Conservation (phyloP, 2,888 invertebrate genomes). For the Pachycephus smyrnensis region DNA sequence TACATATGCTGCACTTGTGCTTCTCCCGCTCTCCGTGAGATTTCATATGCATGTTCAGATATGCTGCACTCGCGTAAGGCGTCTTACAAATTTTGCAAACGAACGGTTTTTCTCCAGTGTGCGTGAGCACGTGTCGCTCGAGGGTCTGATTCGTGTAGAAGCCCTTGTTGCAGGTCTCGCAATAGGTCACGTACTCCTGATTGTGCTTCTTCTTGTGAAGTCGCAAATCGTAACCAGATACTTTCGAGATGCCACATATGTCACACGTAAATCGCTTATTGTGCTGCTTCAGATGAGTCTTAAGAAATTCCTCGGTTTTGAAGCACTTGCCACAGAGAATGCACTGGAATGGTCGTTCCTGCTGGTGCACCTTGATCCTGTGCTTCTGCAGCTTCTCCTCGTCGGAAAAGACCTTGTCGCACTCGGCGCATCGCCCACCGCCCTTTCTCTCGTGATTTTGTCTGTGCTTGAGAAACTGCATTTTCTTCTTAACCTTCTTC, state of each 20-base stretch:
- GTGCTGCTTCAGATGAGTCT: slow-evolving; percentile 70
- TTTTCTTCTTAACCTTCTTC: slow-evolving; percentile 40
- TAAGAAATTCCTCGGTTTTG: slow-evolving; percentile 69
- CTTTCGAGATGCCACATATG: slow-evolving; percentile 55
- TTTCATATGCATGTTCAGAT: slow-evolving; percentile 70
- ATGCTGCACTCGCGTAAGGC: slow-evolving; percentile 69
- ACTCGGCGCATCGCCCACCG: slow-evolving; percentile 63
- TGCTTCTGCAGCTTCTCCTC: slow-evolving; percentile 69
- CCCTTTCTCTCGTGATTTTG: slow-evolving; percentile 40
- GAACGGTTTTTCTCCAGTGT: slow-evolving; percentile 66
- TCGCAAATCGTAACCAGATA: slow-evolving; percentile 53
- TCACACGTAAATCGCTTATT: slow-evolving; percentile 60
- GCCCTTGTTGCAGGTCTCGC: slow-evolving; percentile 68
- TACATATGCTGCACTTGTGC: slow-evolving; percentile 62
- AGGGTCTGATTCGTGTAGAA: slow-evolving; percentile 70
- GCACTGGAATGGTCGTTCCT: slow-evolving; percentile 70
- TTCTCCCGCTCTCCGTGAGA: slow-evolving; percentile 63
- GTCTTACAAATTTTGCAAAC: slow-evolving; percentile 68
- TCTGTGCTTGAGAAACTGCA: slow-evolving; percentile 40
- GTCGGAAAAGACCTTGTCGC: slow-evolving; percentile 68
- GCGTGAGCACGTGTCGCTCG: slow-evolving; percentile 66
- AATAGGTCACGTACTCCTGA: slow-evolving; percentile 69
- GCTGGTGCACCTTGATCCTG: slow-evolving; percentile 69
- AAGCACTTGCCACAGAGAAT: slow-evolving; percentile 70
- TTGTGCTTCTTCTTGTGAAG: slow-evolving; percentile 71